A percentile compares a stretch with the other conserved stretches of the same genome.
Evolutionary conservation across 2,797 vertebrate species (phyloP).

Genomic region (Muscicapa striata): DNA sequence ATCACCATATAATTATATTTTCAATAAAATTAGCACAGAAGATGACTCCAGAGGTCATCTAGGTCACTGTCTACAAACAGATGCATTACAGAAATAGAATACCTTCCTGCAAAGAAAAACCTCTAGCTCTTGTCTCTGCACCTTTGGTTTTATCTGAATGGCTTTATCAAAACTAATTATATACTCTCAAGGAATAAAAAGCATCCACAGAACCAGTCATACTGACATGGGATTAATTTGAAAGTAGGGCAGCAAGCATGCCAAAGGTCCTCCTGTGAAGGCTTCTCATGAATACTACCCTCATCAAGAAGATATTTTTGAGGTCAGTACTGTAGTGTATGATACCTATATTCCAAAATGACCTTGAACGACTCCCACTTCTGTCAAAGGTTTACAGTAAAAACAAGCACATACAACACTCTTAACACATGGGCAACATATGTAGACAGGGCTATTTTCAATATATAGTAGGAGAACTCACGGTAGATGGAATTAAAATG

Average conservation of each 20-base stretch:
- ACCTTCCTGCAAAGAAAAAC: slow-evolving; percentile 24
- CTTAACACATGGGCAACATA: slow-evolving; percentile 63
- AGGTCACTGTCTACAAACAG: slow-evolving; percentile 50
- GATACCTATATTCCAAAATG: slow-evolving; percentile 63
- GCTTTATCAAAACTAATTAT: slow-evolving; percentile 70
- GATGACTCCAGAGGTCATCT: not conserved
- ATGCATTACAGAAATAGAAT: slow-evolving; percentile 16
- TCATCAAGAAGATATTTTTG: slow-evolving; percentile 66
- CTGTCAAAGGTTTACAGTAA: slow-evolving; percentile 52
- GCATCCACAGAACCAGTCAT: slow-evolving; percentile 58
- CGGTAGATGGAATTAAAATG: slow-evolving; percentile 60
- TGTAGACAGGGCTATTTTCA: slow-evolving; percentile 52
- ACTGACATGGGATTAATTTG: slow-evolving; percentile 66
- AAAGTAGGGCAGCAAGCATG: slow-evolving; percentile 58
- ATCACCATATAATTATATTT: not conserved
- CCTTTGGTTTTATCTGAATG: slow-evolving; percentile 57
- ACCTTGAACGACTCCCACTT: slow-evolving; percentile 58
- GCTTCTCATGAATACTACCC: slow-evolving; percentile 59
- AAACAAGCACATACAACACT: slow-evolving; percentile 26
- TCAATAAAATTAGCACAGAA: not conserved
- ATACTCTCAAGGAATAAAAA: slow-evolving; percentile 63
- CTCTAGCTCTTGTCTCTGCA: slow-evolving; percentile 29
- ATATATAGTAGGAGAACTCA: slow-evolving; percentile 42
- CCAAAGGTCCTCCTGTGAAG: slow-evolving; percentile 60
- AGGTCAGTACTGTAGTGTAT: slow-evolving; percentile 33